A percentile compares a stretch with the other conserved stretches of the same genome.
Evolutionary conservation across 2,113 vertebrate species (phyloP).

Genomic region (Dryoscopus gambensis): DNA sequence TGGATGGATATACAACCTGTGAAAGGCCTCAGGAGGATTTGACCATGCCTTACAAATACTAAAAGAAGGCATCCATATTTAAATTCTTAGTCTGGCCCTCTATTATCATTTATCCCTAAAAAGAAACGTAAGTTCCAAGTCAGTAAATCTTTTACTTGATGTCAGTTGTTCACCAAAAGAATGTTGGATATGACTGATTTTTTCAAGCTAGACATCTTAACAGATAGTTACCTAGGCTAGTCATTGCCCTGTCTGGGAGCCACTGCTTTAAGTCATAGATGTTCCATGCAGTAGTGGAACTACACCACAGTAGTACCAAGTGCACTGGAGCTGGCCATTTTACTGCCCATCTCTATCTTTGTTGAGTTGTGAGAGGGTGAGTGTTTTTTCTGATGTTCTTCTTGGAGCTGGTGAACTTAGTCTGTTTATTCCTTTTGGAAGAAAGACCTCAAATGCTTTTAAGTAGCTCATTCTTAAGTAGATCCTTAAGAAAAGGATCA

Average conservation of each 20-base stretch:
- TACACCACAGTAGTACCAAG: no score
- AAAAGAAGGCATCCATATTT: not conserved
- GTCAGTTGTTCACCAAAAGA: not conserved
- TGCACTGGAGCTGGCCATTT: not conserved
- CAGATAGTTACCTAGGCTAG: not conserved
- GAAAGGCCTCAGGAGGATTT: not conserved
- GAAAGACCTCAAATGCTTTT: not conserved
- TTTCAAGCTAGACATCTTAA: not conserved
- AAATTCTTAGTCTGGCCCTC: not conserved
- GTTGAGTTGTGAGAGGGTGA: not conserved
- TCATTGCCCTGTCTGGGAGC: not conserved
- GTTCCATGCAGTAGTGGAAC: not conserved
- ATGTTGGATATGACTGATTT: not conserved
- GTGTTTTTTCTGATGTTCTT: not conserved
- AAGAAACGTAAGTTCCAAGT: not conserved
- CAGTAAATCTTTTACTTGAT: not conserved
- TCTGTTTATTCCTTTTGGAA: not conserved
- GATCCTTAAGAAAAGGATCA: not conserved
- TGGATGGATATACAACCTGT: not conserved
- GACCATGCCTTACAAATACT: not conserved
- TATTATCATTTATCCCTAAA: not conserved
- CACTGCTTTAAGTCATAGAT: not conserved
- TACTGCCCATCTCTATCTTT: not conserved
- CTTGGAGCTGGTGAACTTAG: not conserved
- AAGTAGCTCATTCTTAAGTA: not conserved